Base-by-base conservation (phyloP, 2,797 vertebrate genomes). In the Basileuterus tristriatus region DNA sequence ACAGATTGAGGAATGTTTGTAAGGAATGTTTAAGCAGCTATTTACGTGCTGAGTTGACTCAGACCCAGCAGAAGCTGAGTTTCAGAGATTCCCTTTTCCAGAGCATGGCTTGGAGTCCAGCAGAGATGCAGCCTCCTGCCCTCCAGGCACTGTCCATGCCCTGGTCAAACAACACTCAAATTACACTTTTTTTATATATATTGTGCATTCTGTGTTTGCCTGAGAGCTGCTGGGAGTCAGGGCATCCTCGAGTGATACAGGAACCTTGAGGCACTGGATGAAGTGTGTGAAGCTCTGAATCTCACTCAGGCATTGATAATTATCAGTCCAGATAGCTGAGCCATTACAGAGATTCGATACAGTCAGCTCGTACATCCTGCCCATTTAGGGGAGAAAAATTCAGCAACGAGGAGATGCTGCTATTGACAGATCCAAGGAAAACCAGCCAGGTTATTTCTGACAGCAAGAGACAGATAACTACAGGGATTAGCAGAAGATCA, bases 341-440 rank as follows among this genome's bases (percentile, higher is more conserved):
- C 74, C 43, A 5, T 95, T 87, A 85, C 21, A 0, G 69, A 53
- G 89, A 68, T 68, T 60, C 32, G 20, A 84, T 56, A 74, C 44
- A 83, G 68, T 34, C 82, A 80, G 90, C 20, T 62, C 44, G 59
- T 34, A 44, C 82, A 90, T 80, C 41, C 36, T 89, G 82, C 32
- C 94, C 92, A 39, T 95, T 80, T 95, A 97, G 93, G 93, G 94
- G 32, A 96, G 91, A 96, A 96, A 75, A 90, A 94, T 90, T 41
- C 92, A 81, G 84, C 59, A 32, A 19, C 6, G 69, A 64, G 53
- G 70, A 85, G 77, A 91, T 80, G 87, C n/a, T 81, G 12, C 32
- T 0, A 92, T 89, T 52, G 82, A 93, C 62, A 91, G 79, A 74
- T 55, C 60, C 84, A 69, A 47, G 62, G 87, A 86, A 63, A 92